Evolutionary conservation across 2,888 invertebrate species (phyloP).

Genomic region (Pseudococcus jackbeardsleyi): DNA sequence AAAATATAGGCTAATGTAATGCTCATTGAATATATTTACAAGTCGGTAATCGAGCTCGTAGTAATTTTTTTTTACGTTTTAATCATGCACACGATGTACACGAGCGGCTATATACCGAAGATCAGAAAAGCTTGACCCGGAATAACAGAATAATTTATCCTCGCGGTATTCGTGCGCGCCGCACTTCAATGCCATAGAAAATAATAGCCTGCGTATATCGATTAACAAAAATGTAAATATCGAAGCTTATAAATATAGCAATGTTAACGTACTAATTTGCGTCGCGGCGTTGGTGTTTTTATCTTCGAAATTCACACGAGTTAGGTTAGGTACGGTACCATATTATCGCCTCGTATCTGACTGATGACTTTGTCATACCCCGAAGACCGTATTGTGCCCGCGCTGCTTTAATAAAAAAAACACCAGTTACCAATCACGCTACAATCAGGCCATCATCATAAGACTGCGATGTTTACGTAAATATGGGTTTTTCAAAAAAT

Average conservation of each 20-base stretch:
- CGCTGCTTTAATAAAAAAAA: not conserved
- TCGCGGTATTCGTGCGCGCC: not conserved
- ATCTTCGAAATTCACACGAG: conserved; percentile 6
- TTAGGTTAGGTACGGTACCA: not conserved
- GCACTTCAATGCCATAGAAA: conserved; percentile 32
- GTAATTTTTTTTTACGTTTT: not conserved
- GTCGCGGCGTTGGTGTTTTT: not conserved
- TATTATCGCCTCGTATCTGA: not conserved
- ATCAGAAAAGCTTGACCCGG: conserved; percentile 42
- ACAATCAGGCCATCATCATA: not conserved
- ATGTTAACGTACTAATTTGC: conserved; percentile 23
- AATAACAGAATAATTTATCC: conserved; percentile 32
- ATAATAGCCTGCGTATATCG: conserved; percentile 14
- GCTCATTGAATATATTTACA: conserved; percentile 34
- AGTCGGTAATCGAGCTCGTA: not conserved
- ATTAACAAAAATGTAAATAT: conserved; percentile 43
- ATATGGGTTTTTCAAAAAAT: not conserved
- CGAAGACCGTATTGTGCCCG: not conserved
- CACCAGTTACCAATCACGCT: conserved; percentile 24
- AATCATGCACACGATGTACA: not conserved
- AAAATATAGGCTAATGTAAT: conserved; percentile 38
- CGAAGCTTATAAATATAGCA: not conserved
- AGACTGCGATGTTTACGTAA: not conserved
- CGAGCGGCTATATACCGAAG: not conserved
- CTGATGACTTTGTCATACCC: conserved; percentile 27